phyloP scores from a whole-genome alignment of 2,113 vertebrate species.

The Condylura cristata region DNA sequence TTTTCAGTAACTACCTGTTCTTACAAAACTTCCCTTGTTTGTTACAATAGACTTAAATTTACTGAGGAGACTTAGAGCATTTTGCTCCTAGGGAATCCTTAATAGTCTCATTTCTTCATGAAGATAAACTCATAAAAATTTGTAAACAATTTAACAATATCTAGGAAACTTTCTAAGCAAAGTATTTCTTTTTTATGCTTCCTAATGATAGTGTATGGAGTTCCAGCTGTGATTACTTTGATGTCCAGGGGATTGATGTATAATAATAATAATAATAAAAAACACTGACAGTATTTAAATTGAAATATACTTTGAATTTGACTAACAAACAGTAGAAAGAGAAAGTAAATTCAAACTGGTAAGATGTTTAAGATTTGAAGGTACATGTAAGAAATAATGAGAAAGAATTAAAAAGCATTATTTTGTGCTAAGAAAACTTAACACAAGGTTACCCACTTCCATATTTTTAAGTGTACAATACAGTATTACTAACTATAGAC shows the following conservation, averaged over 20 bases:
- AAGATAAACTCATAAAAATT: slow-evolving; percentile 17
- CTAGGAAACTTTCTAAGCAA: background rate
- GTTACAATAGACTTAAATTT: background rate
- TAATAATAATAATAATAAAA: background rate
- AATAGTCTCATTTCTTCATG: background rate
- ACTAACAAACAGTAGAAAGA: background rate
- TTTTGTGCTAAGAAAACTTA: background rate
- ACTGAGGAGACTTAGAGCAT: background rate
- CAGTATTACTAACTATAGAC: background rate
- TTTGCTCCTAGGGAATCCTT: background rate
- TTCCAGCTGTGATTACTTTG: slow-evolving; percentile 30
- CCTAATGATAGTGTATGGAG: background rate
- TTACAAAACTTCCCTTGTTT: background rate
- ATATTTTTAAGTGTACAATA: background rate
- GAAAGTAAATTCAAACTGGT: slow-evolving; percentile 12
- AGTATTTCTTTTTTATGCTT: slow-evolving; percentile 34
- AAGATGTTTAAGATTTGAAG: slow-evolving; percentile 16
- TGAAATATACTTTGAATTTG: slow-evolving; percentile 34
- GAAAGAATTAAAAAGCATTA: background rate
- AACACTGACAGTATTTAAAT: background rate
- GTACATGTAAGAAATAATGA: background rate
- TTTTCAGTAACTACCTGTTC: background rate
- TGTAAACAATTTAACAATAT: background rate
- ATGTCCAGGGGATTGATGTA: background rate
- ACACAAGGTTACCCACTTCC: background rate